phyloP scores from a whole-genome alignment of 2,113 vertebrate genomes.

The Sander lucioperca region DNA sequence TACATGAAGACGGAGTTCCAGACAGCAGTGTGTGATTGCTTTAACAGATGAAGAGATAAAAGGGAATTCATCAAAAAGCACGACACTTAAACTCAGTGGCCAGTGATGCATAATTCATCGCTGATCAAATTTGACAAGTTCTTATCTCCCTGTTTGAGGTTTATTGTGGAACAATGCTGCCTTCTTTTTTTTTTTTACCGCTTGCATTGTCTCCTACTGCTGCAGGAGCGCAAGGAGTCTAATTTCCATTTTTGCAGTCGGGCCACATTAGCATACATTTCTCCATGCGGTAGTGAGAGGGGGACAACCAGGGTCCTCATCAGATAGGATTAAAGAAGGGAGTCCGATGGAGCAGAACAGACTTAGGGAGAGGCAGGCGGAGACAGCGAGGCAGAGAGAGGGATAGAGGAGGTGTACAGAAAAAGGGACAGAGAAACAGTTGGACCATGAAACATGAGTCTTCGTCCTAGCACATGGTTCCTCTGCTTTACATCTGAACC shows the following conservation, averaged over 20 bases:
- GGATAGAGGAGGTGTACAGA: conserved; percentile 18
- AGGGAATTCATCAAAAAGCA: conserved; percentile 47
- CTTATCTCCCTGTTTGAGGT: conserved; percentile 64
- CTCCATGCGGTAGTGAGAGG: conserved; percentile 24
- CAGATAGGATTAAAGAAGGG: conserved; percentile 75
- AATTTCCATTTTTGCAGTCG: conserved; percentile 73
- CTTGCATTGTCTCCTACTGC: conserved; percentile 47
- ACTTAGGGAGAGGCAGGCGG: conserved; percentile 52
- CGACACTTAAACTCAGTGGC: conserved; percentile 37
- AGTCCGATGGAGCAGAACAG: conserved; percentile 64
- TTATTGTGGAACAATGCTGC: conserved; percentile 62
- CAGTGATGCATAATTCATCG: conserved; percentile 71
- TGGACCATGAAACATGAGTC: conserved; percentile 29
- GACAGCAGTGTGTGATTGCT: conserved; percentile 44
- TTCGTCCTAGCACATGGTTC: conserved; percentile 11
- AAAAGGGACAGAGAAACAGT: conserved; percentile 27
- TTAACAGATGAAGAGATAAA: conserved; percentile 63
- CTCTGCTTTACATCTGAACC: conserved; percentile 37
- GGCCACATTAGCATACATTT: conserved; percentile 75
- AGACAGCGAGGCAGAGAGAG: background rate
- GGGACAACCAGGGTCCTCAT: conserved; percentile 65
- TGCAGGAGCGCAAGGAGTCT: conserved; percentile 33
- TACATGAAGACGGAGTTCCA: conserved; percentile 21
- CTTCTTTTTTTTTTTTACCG: conserved; percentile 13
- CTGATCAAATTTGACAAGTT: conserved; percentile 70